Evolutionary conservation across 2,888 invertebrate species (phyloP), one percentile per base, ranked within the genome.

Genomic region (Drosophila monieri): DNA sequence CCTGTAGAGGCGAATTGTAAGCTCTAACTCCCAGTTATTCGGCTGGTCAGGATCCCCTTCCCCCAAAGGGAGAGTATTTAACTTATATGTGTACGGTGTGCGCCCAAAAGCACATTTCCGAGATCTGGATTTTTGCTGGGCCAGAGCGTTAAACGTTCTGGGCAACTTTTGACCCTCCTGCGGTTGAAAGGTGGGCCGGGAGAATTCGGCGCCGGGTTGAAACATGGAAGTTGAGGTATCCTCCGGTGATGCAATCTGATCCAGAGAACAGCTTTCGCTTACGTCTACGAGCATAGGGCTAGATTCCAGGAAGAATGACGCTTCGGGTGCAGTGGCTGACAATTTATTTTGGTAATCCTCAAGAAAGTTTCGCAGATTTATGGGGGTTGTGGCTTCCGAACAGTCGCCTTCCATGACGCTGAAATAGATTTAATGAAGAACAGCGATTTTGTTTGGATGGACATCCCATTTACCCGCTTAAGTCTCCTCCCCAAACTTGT

Each of bases 1-100:
- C 25, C 92, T 84, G 76, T 93, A 93, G n/a, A 93, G 78, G 27
- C 93, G 91, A 15, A 94, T 77, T 6, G 86, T 91, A 12, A 94
- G 73, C 18, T 93, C 74, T 4, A 92, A 76, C 54, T 93, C 78
- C 32, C 76, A 73, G 8, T 61, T 44, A 0, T 53, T 25, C 6
- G 41, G 37, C 0, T 46, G 6, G 2, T 6, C 12, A 4, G 30
- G 10, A 6, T 43, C 56, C 2, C 5, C 32, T 0, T 47, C 35
- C 0, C 10, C 9, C 1, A 14, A 4, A 52, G 76, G 49, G 21
- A 60, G 46, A n/a, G 72, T 30, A 21, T 66, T 37, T 10, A 73
- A 25, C 30, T 78, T 65, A 51, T 74, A 78, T 25, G 59, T 78
- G 10, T 83, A 83, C 0, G 77, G 74, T 1, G 86, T 77, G 3